Evolutionary conservation across 2,797 vertebrate species (phyloP).

Genomic region (Leuciscus waleckii): DNA sequence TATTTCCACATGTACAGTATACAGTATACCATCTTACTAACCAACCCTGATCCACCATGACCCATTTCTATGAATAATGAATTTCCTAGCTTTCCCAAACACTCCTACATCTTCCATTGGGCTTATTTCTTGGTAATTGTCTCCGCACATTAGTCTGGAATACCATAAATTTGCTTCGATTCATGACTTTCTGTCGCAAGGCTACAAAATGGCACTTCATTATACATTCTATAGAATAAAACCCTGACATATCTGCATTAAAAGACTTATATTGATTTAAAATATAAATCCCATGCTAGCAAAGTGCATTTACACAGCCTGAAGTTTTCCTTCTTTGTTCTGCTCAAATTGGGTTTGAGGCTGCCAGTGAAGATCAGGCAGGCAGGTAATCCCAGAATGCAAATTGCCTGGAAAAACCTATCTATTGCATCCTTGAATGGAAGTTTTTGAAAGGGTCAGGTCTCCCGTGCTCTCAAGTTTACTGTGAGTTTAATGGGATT

Average conservation of each 20-base stretch:
- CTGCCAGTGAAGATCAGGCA: conserved; percentile 10
- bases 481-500: conserved; percentile 41
- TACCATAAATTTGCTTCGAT: not conserved
- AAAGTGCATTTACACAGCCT: conserved; percentile 29
- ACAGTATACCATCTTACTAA: not conserved
- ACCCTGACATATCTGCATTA: conserved; percentile 14
- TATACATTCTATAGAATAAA: conserved; percentile 24
- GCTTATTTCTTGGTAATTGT: not conserved
- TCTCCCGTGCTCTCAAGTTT: not conserved
- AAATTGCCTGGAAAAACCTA: conserved; percentile 26
- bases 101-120: not conserved
- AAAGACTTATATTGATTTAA: conserved; percentile 26
- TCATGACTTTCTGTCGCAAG: not conserved
- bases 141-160: not conserved
- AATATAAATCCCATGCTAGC: conserved; percentile 22
- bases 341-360: conserved; percentile 25
- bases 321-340: conserved; percentile 19
- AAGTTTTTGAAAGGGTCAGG: conserved; percentile 36
- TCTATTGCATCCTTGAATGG: conserved; percentile 26
- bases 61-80: conserved; percentile 17
- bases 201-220: not conserved
- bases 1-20: not conserved
- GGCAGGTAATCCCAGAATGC: conserved; percentile 38
- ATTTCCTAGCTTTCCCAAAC: not conserved
- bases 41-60: conserved; percentile 17